These are phyloP conservation scores for Nomada hirtipes DNA, from an alignment of 2,888 invertebrate species.

Conservation along the genomic window DNA sequence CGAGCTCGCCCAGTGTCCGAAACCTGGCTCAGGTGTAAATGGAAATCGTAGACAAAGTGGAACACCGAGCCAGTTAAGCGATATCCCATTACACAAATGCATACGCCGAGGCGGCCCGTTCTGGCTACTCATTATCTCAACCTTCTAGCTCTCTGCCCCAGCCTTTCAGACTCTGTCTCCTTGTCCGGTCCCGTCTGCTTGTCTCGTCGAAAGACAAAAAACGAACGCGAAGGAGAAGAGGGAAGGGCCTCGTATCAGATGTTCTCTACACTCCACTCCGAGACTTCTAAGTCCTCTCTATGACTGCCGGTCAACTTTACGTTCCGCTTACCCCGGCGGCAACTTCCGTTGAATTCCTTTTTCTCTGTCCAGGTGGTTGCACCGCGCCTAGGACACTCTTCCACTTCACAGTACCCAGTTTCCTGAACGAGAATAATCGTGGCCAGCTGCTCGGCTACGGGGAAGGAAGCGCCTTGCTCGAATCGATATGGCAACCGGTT, in stretches of 20 bases:
- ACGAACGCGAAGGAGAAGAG: conserved; percentile 40
- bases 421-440: conserved; percentile 37
- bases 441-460: conserved; percentile 25
- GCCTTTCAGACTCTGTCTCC: conserved; percentile 63
- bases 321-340: conserved; percentile 52
- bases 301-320: conserved; percentile 53
- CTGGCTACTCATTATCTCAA: conserved; percentile 71
- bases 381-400: conserved; percentile 35
- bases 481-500: background rate
- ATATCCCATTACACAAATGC: conserved; percentile 55
- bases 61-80: conserved; percentile 33
- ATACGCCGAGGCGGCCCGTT: conserved; percentile 52
- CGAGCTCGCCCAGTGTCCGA: too few relatives aligned
- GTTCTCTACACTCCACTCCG: conserved; percentile 34
- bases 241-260: conserved; percentile 60
- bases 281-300: conserved; percentile 56
- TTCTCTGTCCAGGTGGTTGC: conserved; percentile 42
- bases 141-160: conserved; percentile 54
- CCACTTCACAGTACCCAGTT: conserved; percentile 23
- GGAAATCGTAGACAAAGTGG: conserved; percentile 52
- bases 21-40: conserved; percentile 40
- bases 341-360: conserved; percentile 63
- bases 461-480: background rate
- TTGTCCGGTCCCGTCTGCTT: conserved; percentile 66
- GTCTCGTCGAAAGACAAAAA: conserved; percentile 60